Conservation (phyloP, 2,113 vertebrate species). For the Pyrgilauda ruficollis region DNA sequence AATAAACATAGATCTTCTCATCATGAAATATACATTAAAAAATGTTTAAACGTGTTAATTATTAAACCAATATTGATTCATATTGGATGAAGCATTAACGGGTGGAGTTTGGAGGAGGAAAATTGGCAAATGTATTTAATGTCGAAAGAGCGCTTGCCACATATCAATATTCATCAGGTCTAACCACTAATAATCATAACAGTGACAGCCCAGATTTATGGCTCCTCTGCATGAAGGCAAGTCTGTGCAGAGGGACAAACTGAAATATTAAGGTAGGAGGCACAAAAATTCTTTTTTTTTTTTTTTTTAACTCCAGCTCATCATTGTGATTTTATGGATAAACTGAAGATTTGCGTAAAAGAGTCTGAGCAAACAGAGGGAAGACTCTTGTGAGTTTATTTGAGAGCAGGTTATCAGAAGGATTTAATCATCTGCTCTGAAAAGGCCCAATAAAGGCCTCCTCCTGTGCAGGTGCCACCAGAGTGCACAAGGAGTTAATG, state of each 20-base stretch:
- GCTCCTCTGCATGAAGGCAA: background rate
- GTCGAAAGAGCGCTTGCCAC: constrained; percentile 69
- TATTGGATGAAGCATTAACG: constrained; percentile 79
- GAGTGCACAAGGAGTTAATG: background rate
- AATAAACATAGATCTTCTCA: constrained; percentile 78
- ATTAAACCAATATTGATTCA: constrained; percentile 85
- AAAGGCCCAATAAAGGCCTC: background rate
- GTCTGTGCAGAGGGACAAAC: constrained; percentile 18
- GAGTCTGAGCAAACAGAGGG: constrained; percentile 44
- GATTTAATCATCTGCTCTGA: background rate
- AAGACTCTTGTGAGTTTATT: background rate
- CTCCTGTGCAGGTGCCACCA: background rate
- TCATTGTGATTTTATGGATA: constrained; percentile 14
- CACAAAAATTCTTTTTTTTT: background rate
- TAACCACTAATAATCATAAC: constrained; percentile 80
- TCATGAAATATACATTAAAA: constrained; percentile 82
- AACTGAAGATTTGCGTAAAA: background rate
- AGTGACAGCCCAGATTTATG: constrained; percentile 74
- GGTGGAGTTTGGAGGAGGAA: constrained; percentile 58
- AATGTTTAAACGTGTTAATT: constrained; percentile 84
- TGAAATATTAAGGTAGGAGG: constrained; percentile 23
- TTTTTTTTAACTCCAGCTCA: background rate
- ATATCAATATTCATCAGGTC: constrained; percentile 79
- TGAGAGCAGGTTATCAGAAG: background rate
- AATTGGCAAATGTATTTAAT: constrained; percentile 81